Evolutionary conservation across 2,113 vertebrate genomes (phyloP), one percentile per base, ranked within the genome.

Genomic region (Astatoreochromis straeleni): DNA sequence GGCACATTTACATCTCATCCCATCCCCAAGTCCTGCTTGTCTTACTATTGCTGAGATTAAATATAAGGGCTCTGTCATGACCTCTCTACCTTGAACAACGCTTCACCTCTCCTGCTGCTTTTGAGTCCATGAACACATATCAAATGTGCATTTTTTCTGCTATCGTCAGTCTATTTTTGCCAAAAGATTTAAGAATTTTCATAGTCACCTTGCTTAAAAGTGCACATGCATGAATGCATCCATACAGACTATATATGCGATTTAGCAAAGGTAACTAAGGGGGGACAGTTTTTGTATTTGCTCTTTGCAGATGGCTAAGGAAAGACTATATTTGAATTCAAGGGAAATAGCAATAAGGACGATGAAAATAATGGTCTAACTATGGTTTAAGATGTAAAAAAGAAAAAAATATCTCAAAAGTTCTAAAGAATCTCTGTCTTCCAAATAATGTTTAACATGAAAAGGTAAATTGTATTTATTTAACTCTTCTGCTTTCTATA

Each of bases 381-480:
- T 91, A 94, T 94, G 90, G 93, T 95, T 95, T 94, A 95, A 95
- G 93, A 90, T 95, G 94, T 94, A 65, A 65, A 65, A 65, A 82
- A 78, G 82, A 92, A 90, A 89, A 83, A 95, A 89, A 92, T 91
- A 82, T 92, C 87, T 94, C 88, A 92, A 94, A 95, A 94, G 95
- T 97, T 96, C 95, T 96, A 96, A 93, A 94, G 95, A 97, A 97
- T 96, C 96, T 96, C 94, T 96, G 96, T 97, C 96, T 97, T 97
- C 96, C 96, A 97, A 96, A 96, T 95, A 93, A 93, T 89, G 91
- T 95, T 96, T 93, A 95, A 94, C 92, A 95, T 91, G 88, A 96
- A 93, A 92, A 92, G 86, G 85, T 87, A 91, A 80, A 86, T 86
- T 89, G 90, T 93, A 87, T 96, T 95, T 96, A 93, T 95, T 96